phyloP scores from a whole-genome alignment of 2,888 invertebrate species.

The Cremastinae sp. region DNA sequence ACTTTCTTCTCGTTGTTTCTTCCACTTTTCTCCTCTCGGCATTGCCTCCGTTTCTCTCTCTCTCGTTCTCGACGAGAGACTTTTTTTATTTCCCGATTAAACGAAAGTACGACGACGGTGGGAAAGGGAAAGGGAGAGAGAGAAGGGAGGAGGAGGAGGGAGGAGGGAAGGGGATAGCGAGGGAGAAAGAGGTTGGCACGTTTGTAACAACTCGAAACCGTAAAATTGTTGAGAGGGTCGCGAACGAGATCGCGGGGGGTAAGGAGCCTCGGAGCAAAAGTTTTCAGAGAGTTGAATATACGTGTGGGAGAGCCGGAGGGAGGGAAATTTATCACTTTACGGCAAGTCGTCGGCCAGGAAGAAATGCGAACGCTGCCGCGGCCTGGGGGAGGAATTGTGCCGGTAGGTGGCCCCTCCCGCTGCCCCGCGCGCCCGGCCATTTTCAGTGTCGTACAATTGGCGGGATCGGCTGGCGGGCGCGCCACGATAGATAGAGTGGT shows the following conservation, averaged over 20 bases:
- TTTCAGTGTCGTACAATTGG: slow-evolving; percentile 34
- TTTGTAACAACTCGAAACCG: slow-evolving; percentile 61
- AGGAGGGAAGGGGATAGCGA: too few relatives aligned
- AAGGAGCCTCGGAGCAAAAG: slow-evolving; percentile 51
- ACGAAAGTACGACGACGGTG: slow-evolving; percentile 50
- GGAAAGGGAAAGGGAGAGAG: slow-evolving; percentile 5
- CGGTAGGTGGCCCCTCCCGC: slow-evolving; percentile 22
- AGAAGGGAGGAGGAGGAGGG: too few relatives aligned
- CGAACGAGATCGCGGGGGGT: slow-evolving; percentile 47
- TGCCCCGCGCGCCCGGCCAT: slow-evolving; percentile 36
- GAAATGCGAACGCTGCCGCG: slow-evolving; percentile 12
- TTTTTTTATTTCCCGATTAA: slow-evolving; percentile 59
- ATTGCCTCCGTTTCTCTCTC: background rate
- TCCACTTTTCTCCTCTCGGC: slow-evolving; percentile 51
- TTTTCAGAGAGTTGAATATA: slow-evolving; percentile 50
- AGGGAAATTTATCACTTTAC: slow-evolving; percentile 66
- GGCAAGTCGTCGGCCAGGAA: slow-evolving; percentile 61
- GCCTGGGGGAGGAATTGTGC: slow-evolving; percentile 7
- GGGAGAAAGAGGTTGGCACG: slow-evolving; percentile 55
- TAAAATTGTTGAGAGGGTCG: slow-evolving; percentile 62
- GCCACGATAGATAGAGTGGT: slow-evolving; percentile 1
- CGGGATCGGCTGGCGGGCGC: slow-evolving; percentile 26
- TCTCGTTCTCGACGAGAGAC: background rate
- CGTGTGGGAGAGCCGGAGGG: slow-evolving; percentile 30
- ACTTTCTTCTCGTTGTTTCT: slow-evolving; percentile 58